These are phyloP conservation scores for Drosophila maculinotata DNA, from an alignment of 2,888 invertebrate species.

Conservation along the genomic window DNA sequence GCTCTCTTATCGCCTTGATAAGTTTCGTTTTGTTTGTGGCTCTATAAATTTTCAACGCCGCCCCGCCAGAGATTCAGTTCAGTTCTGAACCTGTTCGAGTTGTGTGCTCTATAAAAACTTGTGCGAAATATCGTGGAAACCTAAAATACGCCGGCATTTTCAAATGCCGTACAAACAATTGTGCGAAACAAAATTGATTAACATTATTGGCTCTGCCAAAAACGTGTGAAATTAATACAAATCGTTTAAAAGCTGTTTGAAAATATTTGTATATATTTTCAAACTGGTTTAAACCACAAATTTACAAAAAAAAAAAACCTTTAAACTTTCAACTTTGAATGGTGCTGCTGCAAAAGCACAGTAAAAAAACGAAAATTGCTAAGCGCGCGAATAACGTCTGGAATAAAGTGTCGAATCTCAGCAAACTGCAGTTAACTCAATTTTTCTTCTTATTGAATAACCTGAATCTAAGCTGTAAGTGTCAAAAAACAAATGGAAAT, in stretches of 20 bases:
- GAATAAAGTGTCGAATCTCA: slow-evolving; percentile 30
- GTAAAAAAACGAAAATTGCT: slow-evolving; percentile 52
- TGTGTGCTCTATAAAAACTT: slow-evolving; percentile 15
- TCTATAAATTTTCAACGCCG: slow-evolving; percentile 61
- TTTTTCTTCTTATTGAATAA: slow-evolving; percentile 30
- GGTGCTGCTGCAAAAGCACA: slow-evolving; percentile 58
- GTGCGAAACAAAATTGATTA: slow-evolving; percentile 21
- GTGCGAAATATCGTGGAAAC: slow-evolving; percentile 28
- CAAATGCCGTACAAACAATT: slow-evolving; percentile 33
- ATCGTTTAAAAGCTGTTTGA: not conserved
- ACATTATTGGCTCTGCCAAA: not conserved
- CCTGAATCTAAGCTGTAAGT: slow-evolving; percentile 51
- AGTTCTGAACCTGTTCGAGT: slow-evolving; percentile 55
- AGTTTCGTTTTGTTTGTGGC: slow-evolving; percentile 23
- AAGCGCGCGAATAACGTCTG: slow-evolving; percentile 49
- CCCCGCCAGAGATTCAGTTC: slow-evolving; percentile 59
- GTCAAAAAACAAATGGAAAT: not conserved
- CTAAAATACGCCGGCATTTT: slow-evolving; percentile 30
- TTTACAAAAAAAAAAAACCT: slow-evolving; percentile 1
- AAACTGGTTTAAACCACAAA: slow-evolving; percentile 3
- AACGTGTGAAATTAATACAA: not conserved
- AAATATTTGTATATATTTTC: slow-evolving; percentile 8
- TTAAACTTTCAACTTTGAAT: slow-evolving; percentile 56
- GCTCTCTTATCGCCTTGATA: slow-evolving; percentile 44
- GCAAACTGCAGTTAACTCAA: slow-evolving; percentile 42